Conservation (phyloP, 2,113 vertebrate genomes). For the Ptilonorhynchus violaceus region DNA sequence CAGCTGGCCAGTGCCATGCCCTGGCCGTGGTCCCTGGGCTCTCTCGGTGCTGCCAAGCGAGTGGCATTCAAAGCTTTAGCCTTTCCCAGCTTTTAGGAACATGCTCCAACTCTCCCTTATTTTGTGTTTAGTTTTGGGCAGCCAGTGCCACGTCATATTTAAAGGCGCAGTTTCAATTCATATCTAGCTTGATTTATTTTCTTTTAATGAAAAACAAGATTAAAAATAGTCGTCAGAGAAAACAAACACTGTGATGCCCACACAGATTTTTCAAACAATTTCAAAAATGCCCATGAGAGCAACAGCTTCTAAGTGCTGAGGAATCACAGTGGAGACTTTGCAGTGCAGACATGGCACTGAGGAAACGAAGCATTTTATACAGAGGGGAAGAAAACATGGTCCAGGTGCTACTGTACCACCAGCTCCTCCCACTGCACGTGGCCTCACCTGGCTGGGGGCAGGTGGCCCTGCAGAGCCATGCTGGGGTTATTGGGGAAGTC, state of each 20-base stretch:
- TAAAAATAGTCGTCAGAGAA: constrained; percentile 10
- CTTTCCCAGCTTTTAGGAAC: neutral
- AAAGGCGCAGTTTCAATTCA: neutral
- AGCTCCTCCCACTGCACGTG: neutral
- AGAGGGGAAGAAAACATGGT: neutral
- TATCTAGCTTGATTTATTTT: neutral
- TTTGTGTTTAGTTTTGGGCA: neutral
- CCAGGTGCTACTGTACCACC: neutral
- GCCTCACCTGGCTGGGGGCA: neutral
- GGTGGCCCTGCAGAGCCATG: neutral
- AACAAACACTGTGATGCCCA: neutral
- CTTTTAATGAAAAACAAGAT: neutral
- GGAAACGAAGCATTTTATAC: neutral
- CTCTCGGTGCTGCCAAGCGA: neutral
- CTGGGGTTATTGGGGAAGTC: neutral
- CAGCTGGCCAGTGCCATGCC: neutral
- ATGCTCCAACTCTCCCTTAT: neutral
- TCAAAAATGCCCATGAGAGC: neutral
- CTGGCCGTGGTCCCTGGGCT: neutral
- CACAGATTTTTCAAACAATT: neutral
- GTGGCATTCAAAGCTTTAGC: neutral
- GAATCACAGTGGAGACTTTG: neutral
- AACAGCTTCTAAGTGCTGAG: neutral
- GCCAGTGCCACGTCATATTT: neutral
- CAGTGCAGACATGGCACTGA: neutral